Percentiles rank a stretch among this genome's conserved stretches.
Conservation (phyloP, 2,888 invertebrate species). For the Drosophila setosimentum region DNA sequence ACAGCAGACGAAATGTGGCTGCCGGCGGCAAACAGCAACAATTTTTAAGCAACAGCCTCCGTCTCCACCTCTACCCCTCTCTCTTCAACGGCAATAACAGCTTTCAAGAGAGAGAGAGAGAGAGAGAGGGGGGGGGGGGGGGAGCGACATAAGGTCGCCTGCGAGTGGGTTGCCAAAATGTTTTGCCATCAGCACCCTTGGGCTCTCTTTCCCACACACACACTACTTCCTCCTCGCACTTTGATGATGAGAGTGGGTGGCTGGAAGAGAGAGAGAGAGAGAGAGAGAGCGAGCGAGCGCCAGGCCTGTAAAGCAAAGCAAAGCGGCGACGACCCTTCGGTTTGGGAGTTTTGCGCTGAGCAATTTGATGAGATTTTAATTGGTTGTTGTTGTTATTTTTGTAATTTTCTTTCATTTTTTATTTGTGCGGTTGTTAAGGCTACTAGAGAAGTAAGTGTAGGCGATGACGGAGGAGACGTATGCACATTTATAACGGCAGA, state of each 20-base stretch:
- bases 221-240: not conserved
- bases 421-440: constrained; percentile 25
- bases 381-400: constrained; percentile 43
- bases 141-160: constrained; percentile 49
- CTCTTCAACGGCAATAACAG: constrained; percentile 9
- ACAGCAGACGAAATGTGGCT: constrained; percentile 62
- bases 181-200: constrained; percentile 47
- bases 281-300: not conserved
- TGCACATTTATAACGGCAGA: constrained; percentile 3
- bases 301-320: not conserved
- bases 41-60: constrained; percentile 45
- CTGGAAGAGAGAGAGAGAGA: constrained; percentile 2
- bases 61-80: not conserved
- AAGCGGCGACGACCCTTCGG: constrained; percentile 13
- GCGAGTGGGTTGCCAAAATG: constrained; percentile 48
- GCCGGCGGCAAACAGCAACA: constrained; percentile 61
- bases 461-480: not conserved
- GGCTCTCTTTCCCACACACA: constrained; percentile 11
- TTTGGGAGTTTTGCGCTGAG: constrained; percentile 42
- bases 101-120: constrained; percentile 29
- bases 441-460: constrained; percentile 2
- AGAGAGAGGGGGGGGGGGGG: not conserved
- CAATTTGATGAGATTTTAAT: constrained; percentile 63
- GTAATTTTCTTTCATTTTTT: constrained; percentile 1
- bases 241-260: constrained; percentile 36